These are phyloP conservation scores for Trematocara unimaculatum DNA, from an alignment of 2,113 vertebrate genomes.

Conservation along the genomic window DNA sequence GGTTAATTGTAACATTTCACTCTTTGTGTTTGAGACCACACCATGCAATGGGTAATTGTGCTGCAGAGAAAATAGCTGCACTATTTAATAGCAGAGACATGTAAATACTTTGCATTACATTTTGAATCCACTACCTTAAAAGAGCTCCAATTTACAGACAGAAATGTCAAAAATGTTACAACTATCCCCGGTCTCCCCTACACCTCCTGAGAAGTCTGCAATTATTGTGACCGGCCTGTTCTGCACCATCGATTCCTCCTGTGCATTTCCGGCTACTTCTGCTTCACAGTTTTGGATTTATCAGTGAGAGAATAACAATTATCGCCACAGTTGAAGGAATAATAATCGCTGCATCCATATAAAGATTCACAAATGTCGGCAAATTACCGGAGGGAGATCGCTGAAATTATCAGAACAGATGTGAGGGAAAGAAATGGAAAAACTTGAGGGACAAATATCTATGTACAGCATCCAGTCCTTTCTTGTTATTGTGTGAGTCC, in stretches of 20 bases:
- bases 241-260: not conserved
- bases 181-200: no score
- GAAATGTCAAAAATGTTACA: no score
- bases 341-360: not conserved
- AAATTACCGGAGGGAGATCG: not conserved
- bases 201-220: not conserved
- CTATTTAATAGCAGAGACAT: no score
- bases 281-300: not conserved
- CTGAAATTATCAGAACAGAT: not conserved
- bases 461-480: not conserved
- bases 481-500: not conserved
- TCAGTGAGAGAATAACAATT: not conserved
- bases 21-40: no score
- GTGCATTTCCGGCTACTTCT: not conserved
- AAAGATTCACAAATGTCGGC: fast-evolving
- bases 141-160: no score
- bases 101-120: no score
- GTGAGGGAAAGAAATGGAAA: not conserved
- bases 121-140: no score
- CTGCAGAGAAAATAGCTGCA: no score
- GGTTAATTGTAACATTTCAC: no score
- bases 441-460: not conserved
- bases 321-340: not conserved
- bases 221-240: not conserved
- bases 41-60: no score